phyloP scores from a whole-genome alignment of 2,113 vertebrate species.

The Rhizomys pruinosus region DNA sequence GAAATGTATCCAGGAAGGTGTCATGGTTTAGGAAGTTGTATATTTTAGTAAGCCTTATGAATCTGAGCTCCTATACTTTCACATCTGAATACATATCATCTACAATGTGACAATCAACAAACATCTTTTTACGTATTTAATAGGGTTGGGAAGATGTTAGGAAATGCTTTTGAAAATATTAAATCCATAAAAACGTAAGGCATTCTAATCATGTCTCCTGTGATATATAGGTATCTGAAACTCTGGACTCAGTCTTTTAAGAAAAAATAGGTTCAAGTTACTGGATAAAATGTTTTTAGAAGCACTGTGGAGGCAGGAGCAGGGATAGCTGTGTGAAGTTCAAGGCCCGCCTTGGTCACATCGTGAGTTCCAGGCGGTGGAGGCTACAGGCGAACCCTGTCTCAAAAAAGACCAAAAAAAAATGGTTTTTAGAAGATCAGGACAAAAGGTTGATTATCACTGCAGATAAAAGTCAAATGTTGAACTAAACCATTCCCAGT shows the following conservation, averaged over 20 bases:
- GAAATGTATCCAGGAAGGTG: not conserved
- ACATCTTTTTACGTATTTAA: conserved; percentile 17
- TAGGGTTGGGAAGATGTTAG: not conserved
- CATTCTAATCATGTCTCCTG: not conserved
- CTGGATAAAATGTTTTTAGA: not conserved
- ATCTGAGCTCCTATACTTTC: not conserved
- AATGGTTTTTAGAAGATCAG: no score
- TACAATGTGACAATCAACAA: not conserved
- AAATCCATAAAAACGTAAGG: conserved; percentile 28
- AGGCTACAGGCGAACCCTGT: no score
- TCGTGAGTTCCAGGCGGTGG: no score
- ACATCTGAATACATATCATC: conserved; percentile 24
- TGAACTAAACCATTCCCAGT: conserved; percentile 28
- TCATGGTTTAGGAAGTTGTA: not conserved
- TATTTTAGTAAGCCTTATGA: not conserved
- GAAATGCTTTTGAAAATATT: conserved; percentile 49
- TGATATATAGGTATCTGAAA: conserved; percentile 15
- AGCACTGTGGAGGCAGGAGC: no score
- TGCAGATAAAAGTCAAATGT: not conserved
- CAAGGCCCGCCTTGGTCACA: no score
- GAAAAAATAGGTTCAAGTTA: conserved; percentile 36
- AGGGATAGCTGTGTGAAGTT: no score
- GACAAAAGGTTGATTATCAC: conserved; percentile 46
- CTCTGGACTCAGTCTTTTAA: conserved; percentile 3
- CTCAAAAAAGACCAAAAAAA: no score